A percentile compares a stretch with the other conserved stretches of the same genome.
phyloP scores from a whole-genome alignment of 2,888 invertebrate species.

The Volucella bombylans region DNA sequence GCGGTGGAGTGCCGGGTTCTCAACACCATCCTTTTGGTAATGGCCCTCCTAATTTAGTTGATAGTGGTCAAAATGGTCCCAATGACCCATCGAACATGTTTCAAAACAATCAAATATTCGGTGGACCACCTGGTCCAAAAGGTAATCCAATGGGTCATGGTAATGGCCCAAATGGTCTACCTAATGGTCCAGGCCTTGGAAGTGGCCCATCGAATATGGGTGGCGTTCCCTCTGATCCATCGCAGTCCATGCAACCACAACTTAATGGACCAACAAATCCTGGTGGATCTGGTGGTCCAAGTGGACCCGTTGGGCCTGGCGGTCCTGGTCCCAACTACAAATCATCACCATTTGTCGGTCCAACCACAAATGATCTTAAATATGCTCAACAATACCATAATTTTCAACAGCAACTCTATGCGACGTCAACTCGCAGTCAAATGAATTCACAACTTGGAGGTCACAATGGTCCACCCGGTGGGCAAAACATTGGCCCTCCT shows the following conservation, averaged over 20 bases:
- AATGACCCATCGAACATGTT: slow-evolving; percentile 74
- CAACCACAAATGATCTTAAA: slow-evolving; percentile 93
- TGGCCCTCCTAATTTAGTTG: slow-evolving; percentile 75
- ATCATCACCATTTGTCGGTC: slow-evolving; percentile 89
- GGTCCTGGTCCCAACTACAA: slow-evolving; percentile 77
- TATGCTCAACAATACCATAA: slow-evolving; percentile 98
- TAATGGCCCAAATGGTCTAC: slow-evolving; percentile 77
- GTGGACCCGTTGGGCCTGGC: slow-evolving; percentile 63
- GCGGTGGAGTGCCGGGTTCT: slow-evolving; percentile 75
- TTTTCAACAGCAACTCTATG: slow-evolving; percentile 97
- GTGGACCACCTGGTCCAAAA: slow-evolving; percentile 66
- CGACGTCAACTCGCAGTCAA: slow-evolving; percentile 89
- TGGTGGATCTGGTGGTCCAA: slow-evolving; percentile 74
- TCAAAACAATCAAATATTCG: slow-evolving; percentile 76
- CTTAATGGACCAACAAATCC: slow-evolving; percentile 64
- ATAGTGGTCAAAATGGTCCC: slow-evolving; percentile 74
- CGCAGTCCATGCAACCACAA: slow-evolving; percentile 73
- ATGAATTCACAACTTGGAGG: slow-evolving; percentile 78
- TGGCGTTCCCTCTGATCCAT: slow-evolving; percentile 72
- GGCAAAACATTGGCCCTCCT: slow-evolving; percentile 74
- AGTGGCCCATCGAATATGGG: slow-evolving; percentile 67
- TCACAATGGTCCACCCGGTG: slow-evolving; percentile 77
- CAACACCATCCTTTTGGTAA: slow-evolving; percentile 78
- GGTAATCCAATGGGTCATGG: slow-evolving; percentile 73
- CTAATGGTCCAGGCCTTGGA: slow-evolving; percentile 76